These are phyloP conservation scores for Recurvirostra avosetta DNA, from an alignment of 2,113 vertebrate genomes.

Conservation along the genomic window DNA sequence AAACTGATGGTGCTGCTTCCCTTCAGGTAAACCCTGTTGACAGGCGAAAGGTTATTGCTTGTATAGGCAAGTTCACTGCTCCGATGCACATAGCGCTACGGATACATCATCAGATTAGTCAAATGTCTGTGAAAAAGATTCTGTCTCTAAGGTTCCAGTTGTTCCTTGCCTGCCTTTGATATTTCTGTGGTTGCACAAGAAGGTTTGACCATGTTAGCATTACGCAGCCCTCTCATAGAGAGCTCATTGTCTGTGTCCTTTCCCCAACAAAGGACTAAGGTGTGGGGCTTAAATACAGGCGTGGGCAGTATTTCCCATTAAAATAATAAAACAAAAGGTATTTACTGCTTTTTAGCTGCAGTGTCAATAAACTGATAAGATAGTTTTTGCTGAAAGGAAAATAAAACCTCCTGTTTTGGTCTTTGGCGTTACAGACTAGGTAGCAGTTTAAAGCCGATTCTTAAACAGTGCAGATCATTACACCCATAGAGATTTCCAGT, in stretches of 20 bases:
- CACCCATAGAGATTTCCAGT: not conserved
- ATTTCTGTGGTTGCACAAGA: constrained; percentile 21
- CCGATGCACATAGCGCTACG: not conserved
- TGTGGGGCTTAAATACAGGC: not conserved
- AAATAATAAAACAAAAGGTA: not conserved
- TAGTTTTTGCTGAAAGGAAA: not conserved
- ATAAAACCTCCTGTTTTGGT: not conserved
- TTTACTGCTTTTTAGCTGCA: not conserved
- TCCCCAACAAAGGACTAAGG: not conserved
- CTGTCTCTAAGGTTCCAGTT: not conserved
- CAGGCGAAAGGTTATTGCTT: constrained; percentile 20
- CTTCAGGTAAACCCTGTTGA: constrained; percentile 8
- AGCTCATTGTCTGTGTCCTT: not conserved
- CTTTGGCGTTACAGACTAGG: not conserved
- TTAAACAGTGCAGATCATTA: not conserved
- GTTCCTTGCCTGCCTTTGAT: constrained; percentile 43
- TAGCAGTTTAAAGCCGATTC: not conserved
- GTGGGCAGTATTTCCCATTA: not conserved
- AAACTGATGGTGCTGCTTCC: not conserved
- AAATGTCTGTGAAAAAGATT: constrained; percentile 20
- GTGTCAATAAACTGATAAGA: not conserved
- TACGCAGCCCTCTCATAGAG: not conserved
- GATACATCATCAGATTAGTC: constrained; percentile 45
- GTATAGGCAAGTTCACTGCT: constrained; percentile 27
- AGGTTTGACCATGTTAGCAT: not conserved